Evolutionary conservation across 2,113 vertebrate species (phyloP).

Genomic region (Corydoras sp.): DNA sequence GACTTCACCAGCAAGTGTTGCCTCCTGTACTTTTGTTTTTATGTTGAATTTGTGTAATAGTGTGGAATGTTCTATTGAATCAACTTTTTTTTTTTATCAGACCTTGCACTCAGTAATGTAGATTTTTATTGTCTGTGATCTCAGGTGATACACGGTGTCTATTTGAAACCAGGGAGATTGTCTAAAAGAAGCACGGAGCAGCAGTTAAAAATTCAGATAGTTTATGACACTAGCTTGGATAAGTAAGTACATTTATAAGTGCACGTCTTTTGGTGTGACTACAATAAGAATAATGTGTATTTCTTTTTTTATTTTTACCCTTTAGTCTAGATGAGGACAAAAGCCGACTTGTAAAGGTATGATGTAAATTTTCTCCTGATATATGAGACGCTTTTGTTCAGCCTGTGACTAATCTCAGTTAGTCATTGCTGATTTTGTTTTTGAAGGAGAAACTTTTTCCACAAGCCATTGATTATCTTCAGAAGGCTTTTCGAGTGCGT

Average conservation of each 20-base stretch:
- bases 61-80: too few species aligned
- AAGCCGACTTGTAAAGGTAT: conserved; percentile 86
- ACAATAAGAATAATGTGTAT: too few species aligned
- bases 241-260: conserved; percentile 66
- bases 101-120: background rate
- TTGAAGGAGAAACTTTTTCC: conserved; percentile 88
- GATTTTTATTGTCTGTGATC: conserved; percentile 20
- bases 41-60: too few species aligned
- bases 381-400: background rate
- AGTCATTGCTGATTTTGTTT: conserved; percentile 24
- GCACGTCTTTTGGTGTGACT: background rate
- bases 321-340: conserved; percentile 79
- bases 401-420: conserved; percentile 9
- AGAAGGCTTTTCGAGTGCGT: conserved; percentile 84
- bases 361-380: conserved; percentile 15
- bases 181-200: conserved; percentile 78
- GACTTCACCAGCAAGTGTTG: too few species aligned
- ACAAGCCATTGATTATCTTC: conserved; percentile 88
- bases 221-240: conserved; percentile 86
- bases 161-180: conserved; percentile 73
- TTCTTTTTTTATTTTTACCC: conserved; percentile 14
- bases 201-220: conserved; percentile 79
- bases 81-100: too few species aligned
- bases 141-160: conserved; percentile 81
- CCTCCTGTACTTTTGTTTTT: too few species aligned